Evolutionary conservation across 1,140 invertebrate genomes (phyloP), one percentile per base, ranked within the genome.

Genomic region (Wiebesia pumilae): DNA sequence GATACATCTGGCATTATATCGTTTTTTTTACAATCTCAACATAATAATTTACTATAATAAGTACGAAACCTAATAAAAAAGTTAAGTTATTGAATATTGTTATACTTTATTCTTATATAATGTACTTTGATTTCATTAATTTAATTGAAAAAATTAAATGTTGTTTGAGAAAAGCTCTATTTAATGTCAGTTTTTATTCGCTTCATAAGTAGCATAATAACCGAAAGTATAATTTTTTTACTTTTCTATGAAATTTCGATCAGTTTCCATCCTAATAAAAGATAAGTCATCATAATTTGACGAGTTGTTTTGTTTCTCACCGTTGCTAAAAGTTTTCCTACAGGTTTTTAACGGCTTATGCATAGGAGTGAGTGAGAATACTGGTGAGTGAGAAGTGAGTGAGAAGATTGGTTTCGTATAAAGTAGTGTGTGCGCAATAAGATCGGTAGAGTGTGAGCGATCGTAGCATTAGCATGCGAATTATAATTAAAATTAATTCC

Each of bases 401-500:
- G 27, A 62, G 58, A 1, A 6, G 38, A 38, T 71, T 71, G 0
- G 33, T 38, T 35, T 71, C 35, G 33, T 24, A 71, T 38, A 4
- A 0, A 40, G 38, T 27, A 6, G 27, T 54, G n/a, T 30, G 24
- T 21, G 21, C 33, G 19, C 51, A 54, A 40, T 21, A 33, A 7
- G 51, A 65, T 80, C n/a, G 51, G 51, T 35, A 19, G n/a, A 54
- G 43, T 54, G 78, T 54, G 78, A 62, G 33, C 24, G 33, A 38
- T n/a, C 10, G 19, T 54, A n/a, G 43, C 24, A 87, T 87, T 83
- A 87, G 47, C 85, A 87, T 87, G 75, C 65, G 85, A 87, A 83
- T 87, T 69, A 80, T 80, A 86, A 86, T 86, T 86, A 73, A 51
- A 83, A 87, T 87, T 65, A 77, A 88, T 88, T 85, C 73, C 81